A percentile compares a stretch with the other conserved stretches of the same genome.
Evolutionary conservation across 2,113 vertebrate genomes (phyloP).

Genomic region (Pogona vitticeps): DNA sequence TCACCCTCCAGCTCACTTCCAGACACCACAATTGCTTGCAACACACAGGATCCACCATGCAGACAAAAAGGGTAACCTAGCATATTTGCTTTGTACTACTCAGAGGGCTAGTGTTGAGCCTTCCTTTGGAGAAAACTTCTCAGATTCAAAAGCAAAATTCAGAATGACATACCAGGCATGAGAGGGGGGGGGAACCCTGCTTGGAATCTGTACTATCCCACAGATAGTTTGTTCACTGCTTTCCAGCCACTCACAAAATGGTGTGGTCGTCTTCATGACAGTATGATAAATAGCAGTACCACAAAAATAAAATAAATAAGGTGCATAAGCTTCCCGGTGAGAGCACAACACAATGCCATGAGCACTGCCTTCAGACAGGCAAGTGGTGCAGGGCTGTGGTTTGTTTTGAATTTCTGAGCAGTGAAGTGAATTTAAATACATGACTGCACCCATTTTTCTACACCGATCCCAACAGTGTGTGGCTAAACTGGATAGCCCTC

Average conservation of each 20-base stretch:
- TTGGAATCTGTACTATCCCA: neutral
- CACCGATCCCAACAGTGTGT: neutral
- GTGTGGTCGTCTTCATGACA: neutral
- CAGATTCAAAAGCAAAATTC: neutral
- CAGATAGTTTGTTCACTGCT: neutral
- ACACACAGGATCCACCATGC: constrained; percentile 21
- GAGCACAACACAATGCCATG: neutral
- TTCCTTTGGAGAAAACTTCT: neutral
- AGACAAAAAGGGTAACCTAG: constrained; percentile 11
- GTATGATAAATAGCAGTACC: too few species aligned
- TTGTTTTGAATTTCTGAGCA: constrained; percentile 33
- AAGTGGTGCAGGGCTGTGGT: constrained; percentile 23
- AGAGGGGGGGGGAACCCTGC: too few species aligned
- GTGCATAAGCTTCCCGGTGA: too few species aligned
- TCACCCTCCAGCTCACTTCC: constrained; percentile 33
- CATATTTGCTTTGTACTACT: constrained; percentile 7
- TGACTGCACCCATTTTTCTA: neutral
- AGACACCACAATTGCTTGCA: neutral
- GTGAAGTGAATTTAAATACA: neutral
- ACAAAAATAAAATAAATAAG: too few species aligned
- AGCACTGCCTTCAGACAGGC: neutral
- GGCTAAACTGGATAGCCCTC: neutral
- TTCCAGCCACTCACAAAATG: neutral
- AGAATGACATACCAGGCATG: neutral
- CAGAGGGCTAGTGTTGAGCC: constrained; percentile 20